Evolutionary conservation across 2,797 vertebrate species (phyloP), one percentile per base, ranked within the genome.

Genomic region (Cyprinodon diabolis): DNA sequence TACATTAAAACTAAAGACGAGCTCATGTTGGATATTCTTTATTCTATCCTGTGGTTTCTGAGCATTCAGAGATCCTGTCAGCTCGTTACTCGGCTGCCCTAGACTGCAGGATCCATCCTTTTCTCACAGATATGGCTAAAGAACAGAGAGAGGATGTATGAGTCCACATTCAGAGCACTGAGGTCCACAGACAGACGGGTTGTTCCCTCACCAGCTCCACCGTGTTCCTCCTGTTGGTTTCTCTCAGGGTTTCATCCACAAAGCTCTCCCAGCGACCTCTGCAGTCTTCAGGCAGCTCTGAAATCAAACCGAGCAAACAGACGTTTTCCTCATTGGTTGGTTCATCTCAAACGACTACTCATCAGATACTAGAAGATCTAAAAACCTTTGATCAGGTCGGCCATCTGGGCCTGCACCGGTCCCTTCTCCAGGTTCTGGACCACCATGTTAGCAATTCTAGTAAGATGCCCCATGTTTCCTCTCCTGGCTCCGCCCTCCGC

Each of bases 391-490:
- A 99, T 96, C 90, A 97, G 94, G 78, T 97, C 95, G 3, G 93
- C 87, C 62, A 98, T 96, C 57, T 97, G 97, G 21, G 92, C 89
- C 91, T 97, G 96, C 77, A 95, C 91, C 0, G 97, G 96, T 25
- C 97, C 97, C 86, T 97, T 96, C 92, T 99, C 98, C 91, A 98
- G 91, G 78, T 96, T 98, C 88, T 98, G 97, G 14, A 97, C 98
- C 60, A 99, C 97, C 2, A 96, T 95, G 58, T 99, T 99, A 88
- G 98, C 97, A 21, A 99, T 98, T 71, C 97, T 94, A 0, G 98
- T 99, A 66, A 99, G 95, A 90, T 99, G 98, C 55, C 98, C 98
- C 98, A 99, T 99, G 87, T 99, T 97, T 45, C 98, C 98, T 71
- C 96, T 95, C 84, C 98, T 95, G 91, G 95, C 95, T 4, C 98